phyloP scores from a whole-genome alignment of 2,113 vertebrate species.

The Siphamia tubifer region DNA sequence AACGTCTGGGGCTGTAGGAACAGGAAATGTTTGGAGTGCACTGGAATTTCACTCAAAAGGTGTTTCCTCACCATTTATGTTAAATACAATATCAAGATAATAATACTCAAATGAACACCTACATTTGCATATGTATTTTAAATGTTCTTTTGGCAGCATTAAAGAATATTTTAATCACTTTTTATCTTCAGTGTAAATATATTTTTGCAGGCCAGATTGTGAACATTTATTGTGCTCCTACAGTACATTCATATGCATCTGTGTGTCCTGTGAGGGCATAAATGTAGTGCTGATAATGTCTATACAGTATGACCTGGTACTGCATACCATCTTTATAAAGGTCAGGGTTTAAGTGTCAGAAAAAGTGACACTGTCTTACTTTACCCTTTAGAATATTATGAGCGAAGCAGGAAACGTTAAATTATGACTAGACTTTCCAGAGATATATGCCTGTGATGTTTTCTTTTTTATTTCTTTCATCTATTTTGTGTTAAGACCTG shows the following conservation, averaged over 20 bases:
- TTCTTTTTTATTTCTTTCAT: conserved; percentile 3
- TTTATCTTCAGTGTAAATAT: background rate
- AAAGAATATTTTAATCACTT: background rate
- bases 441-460: conserved; percentile 3
- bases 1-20: conserved; percentile 16
- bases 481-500: conserved; percentile 4
- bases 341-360: conserved; percentile 61
- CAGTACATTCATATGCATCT: background rate
- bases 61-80: background rate
- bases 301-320: conserved; percentile 1
- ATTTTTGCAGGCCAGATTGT: background rate
- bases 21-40: background rate
- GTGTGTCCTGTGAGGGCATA: background rate
- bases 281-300: background rate
- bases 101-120: background rate
- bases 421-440: conserved; percentile 5
- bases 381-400: conserved; percentile 41
- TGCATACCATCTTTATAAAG: conserved; percentile 40
- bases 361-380: conserved; percentile 50
- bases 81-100: background rate
- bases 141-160: too few species aligned
- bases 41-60: background rate
- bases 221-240: background rate
- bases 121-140: background rate
- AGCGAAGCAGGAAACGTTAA: conserved; percentile 16